Base-by-base conservation (phyloP, 2,797 vertebrate genomes). In the Rhadinocentrus ornatus region DNA sequence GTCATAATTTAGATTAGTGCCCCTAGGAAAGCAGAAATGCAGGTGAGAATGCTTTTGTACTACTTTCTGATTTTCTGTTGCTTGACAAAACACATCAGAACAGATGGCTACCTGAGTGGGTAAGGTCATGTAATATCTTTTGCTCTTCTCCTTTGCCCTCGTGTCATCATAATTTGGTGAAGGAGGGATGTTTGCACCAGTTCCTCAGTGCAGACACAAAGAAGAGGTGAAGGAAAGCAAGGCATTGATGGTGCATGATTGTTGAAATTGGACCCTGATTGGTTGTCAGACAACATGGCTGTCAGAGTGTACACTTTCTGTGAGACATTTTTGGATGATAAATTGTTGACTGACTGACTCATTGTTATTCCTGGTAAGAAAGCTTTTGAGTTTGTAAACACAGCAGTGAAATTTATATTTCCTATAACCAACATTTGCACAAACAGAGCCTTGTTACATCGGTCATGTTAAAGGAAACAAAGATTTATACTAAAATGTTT, bases 261-360 rank as follows among this genome's bases (percentile, higher is more conserved):
- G 8, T 70, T 46, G 37, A 89, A 82, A 84, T 65, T 83, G 71
- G 78, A 62, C 62, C 5, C 18, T 74, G 83, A 88, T 81, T 82
- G 68, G 62, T 56, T 78, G 65, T 37, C 63, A 87, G 71, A 73
- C 57, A 39, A 78, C 71, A 66, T n/a, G 32, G 20, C 31, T 58
- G 67, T 75, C 75, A 71, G 41, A 52, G 22, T 2, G 26, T 56
- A 31, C 22, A 27, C 80, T 50, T 79, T 77, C 61, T 65, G 52
- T 57, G 59, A 39, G 52, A 50, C 41, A 41, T 63, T 72, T 74
- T 39, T 63, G 63, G 67, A 68, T 60, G 66, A 78, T 78, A 27
- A 69, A 77, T 72, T 79, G 73, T 68, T 75, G 83, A 71, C 66
- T 65, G 69, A 71, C 58, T 65, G 71, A 71, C 58, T 73, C 62